Percentiles rank a stretch among this genome's conserved stretches.
These are phyloP conservation scores for Ditylenchus weischeri DNA, from an alignment of 2,888 invertebrate species.

Conservation along the genomic window DNA sequence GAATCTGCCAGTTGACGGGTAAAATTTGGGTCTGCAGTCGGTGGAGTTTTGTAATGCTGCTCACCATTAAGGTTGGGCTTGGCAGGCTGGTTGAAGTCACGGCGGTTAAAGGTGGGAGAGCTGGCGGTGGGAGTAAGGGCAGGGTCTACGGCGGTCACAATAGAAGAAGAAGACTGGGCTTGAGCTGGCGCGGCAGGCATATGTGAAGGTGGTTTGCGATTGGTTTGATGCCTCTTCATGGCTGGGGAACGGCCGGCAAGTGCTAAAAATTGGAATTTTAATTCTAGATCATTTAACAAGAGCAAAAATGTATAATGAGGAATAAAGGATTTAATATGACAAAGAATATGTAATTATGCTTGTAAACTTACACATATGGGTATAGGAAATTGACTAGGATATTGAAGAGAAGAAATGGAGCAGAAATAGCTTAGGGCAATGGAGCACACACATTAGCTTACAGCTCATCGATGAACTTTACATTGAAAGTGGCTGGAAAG, in stretches of 20 bases:
- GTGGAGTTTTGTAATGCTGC: background rate
- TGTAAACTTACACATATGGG: no score
- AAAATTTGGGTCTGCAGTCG: background rate
- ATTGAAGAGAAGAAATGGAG: no score
- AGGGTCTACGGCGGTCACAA: conserved; percentile 1
- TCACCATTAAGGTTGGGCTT: background rate
- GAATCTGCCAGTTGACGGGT: conserved; percentile 18
- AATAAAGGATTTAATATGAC: no score
- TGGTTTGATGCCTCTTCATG: conserved; percentile 18
- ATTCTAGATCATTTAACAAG: no score
- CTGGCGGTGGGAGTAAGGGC: background rate
- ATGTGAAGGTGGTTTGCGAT: conserved; percentile 17
- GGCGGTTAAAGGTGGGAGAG: background rate
- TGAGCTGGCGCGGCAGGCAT: conserved; percentile 6
- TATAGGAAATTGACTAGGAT: no score
- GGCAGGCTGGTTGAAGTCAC: background rate
- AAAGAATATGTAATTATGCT: no score
- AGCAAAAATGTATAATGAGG: no score
- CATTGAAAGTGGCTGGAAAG: no score
- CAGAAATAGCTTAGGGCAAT: no score
- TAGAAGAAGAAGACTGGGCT: background rate
- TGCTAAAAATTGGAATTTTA: conserved; percentile 25
- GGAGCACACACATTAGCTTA: no score
- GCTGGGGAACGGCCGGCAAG: conserved; percentile 36
- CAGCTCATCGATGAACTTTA: no score